Evolutionary conservation across 2,888 invertebrate species (phyloP).

Genomic region (Carterocephalus palaemon): DNA sequence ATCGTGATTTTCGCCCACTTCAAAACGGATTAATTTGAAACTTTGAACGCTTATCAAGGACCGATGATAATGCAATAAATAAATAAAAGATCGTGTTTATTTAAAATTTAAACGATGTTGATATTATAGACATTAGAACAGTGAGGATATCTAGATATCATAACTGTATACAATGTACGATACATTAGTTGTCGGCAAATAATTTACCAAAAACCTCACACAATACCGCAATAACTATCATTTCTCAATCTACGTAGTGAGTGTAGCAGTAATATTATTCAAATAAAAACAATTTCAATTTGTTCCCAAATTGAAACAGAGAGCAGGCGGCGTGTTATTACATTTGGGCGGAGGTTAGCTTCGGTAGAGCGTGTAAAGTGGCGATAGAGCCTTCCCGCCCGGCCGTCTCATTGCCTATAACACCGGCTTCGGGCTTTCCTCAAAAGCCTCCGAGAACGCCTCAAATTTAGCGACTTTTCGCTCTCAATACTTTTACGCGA

Average conservation of each 20-base stretch:
- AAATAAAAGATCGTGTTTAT: no score
- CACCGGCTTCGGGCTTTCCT: conserved; percentile 70
- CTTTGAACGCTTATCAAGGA: no score
- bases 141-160: no score
- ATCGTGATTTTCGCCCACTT: no score
- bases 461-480: conserved; percentile 76
- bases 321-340: conserved; percentile 75
- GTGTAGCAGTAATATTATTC: conserved; percentile 69
- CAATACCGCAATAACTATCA: conserved; percentile 48
- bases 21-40: no score
- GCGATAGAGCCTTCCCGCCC: conserved; percentile 72
- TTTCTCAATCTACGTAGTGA: conserved; percentile 38
- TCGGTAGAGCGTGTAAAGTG: conserved; percentile 77
- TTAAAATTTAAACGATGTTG: no score
- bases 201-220: no score
- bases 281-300: conserved; percentile 80
- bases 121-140: no score
- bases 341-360: conserved; percentile 75
- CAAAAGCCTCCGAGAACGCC: conserved; percentile 74
- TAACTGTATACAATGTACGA: no score
- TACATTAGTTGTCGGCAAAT: no score
- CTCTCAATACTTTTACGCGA: conserved; percentile 72
- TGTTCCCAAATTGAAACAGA: conserved; percentile 79
- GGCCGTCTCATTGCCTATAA: conserved; percentile 75
- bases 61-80: no score